A percentile compares a stretch with the other conserved stretches of the same genome.
phyloP scores from a whole-genome alignment of 2,888 invertebrate species.

The Volucella bombylans region DNA sequence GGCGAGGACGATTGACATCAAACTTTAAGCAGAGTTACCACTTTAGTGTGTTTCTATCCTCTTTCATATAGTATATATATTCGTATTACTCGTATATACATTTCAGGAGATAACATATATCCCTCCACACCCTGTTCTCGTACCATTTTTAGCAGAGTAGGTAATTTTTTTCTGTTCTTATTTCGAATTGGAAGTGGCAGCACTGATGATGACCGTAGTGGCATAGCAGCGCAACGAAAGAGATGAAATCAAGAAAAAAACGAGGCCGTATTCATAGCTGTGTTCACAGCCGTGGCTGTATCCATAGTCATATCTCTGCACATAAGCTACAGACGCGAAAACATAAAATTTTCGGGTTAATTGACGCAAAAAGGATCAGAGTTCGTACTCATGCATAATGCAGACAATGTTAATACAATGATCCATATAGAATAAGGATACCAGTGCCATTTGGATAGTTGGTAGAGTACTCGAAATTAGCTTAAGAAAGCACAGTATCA shows the following conservation, averaged over 20 bases:
- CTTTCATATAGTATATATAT: no score
- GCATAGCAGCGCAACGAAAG: not conserved
- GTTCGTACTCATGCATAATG: constrained; percentile 67
- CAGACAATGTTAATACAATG: constrained; percentile 57
- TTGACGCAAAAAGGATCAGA: constrained; percentile 73
- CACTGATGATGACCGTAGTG: not conserved
- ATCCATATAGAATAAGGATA: constrained; percentile 9
- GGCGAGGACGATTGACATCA: not conserved
- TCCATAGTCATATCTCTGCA: no score
- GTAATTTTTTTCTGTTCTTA: no score
- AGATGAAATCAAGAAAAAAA: constrained; percentile 8
- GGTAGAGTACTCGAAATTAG: constrained; percentile 40
- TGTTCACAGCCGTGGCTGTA: no score
- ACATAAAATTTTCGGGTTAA: constrained; percentile 63
- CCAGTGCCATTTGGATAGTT: no score
- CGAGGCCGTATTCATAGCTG: not conserved
- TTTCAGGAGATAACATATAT: no score
- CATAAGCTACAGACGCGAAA: not conserved
- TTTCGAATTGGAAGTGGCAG: no score
- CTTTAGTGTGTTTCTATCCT: no score
- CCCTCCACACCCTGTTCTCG: no score
- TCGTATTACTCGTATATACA: no score
- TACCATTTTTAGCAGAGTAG: no score
- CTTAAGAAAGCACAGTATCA: not conserved
- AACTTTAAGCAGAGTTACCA: no score